Percentiles rank a stretch among this genome's conserved stretches.
Conservation (phyloP, 2,888 invertebrate genomes). For the Leuctra nigra region DNA sequence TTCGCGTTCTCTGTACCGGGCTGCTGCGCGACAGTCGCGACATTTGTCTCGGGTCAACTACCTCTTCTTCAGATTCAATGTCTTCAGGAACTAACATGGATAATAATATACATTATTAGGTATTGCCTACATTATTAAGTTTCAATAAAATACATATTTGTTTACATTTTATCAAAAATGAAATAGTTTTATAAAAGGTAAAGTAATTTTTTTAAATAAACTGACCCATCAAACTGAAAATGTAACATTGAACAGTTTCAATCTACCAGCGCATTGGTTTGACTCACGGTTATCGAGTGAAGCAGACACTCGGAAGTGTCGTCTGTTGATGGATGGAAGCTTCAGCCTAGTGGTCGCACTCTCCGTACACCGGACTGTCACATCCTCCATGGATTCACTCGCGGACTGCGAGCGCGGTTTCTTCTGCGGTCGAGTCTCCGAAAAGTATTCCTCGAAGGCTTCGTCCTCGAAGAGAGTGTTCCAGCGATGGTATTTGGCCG, state of each 20-base stretch:
- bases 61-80: slow-evolving; percentile 35
- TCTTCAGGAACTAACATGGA: slow-evolving; percentile 46
- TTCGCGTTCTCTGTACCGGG: slow-evolving; percentile 28
- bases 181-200: too few species aligned
- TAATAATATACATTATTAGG: too few species aligned
- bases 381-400: background rate
- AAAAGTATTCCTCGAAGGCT: background rate
- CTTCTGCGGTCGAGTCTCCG: background rate
- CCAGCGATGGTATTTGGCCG: slow-evolving; percentile 1
- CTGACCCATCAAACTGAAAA: too few species aligned
- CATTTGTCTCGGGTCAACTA: slow-evolving; percentile 10
- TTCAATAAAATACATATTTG: too few species aligned
- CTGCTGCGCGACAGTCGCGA: slow-evolving; percentile 29
- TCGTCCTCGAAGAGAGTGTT: slow-evolving; percentile 15
- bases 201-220: too few species aligned
- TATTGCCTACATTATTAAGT: too few species aligned
- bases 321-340: slow-evolving; percentile 5
- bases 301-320: slow-evolving; percentile 21
- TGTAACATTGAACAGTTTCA: too few species aligned
- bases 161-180: too few species aligned
- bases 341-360: background rate
- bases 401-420: background rate
- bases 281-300: slow-evolving; percentile 28
- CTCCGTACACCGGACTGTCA: background rate
- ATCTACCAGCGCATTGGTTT: background rate